phyloP scores from a whole-genome alignment of 23 tunicate species.

The Styela plicata region DNA sequence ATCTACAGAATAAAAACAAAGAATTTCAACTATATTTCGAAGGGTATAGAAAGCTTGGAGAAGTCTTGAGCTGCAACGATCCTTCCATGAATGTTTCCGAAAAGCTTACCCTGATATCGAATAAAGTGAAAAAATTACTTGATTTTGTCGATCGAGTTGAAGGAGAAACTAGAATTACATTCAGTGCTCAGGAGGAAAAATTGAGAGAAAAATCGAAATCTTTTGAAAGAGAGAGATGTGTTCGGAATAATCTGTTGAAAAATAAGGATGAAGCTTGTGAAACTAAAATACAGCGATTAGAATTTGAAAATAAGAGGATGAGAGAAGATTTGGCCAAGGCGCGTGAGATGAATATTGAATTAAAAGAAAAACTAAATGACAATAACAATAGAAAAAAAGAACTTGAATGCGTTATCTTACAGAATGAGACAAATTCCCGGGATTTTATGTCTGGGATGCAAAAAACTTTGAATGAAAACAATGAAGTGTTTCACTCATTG shows the following conservation, averaged over 20 bases:
- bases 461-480: no score
- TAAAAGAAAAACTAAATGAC: not conserved
- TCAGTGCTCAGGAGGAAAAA: not conserved
- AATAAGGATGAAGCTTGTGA: not conserved
- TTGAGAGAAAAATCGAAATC: not conserved
- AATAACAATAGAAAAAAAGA: no score
- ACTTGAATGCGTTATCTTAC: not conserved
- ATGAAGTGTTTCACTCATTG: no score
- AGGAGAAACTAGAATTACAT: not conserved
- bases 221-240: not conserved
- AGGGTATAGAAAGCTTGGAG: not conserved
- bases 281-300: not conserved
- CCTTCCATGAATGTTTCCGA: not conserved
- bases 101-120: no score
- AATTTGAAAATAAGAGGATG: not conserved
- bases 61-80: not conserved
- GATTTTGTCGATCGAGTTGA: not conserved
- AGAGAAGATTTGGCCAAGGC: not conserved
- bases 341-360: not conserved
- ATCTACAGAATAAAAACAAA: not conserved
- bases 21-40: not conserved
- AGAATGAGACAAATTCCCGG: no score
- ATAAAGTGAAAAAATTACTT: conserved; percentile 2
- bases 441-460: no score
- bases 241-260: not conserved